Evolutionary conservation across 1,140 invertebrate genomes (phyloP).

Genomic region (Drosophila ficusphila): DNA sequence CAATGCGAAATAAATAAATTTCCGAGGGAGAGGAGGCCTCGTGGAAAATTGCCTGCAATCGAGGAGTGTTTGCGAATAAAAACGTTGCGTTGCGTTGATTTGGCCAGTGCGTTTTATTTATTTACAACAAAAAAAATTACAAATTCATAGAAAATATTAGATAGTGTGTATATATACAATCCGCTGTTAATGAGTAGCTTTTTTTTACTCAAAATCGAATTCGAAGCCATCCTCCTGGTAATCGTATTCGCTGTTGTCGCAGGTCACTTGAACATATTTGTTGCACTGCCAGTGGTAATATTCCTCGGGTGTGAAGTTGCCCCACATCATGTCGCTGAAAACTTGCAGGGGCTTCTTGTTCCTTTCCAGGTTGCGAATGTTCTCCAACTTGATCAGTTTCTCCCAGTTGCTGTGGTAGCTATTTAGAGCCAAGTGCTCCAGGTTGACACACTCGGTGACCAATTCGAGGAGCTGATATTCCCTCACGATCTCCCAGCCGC

Average conservation of each 20-base stretch:
- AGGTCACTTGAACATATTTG: conserved; percentile 63
- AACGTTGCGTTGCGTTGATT: conserved; percentile 18
- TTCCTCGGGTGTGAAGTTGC: conserved; percentile 42
- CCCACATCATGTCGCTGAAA: conserved; percentile 64
- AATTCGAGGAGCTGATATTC: conserved; percentile 55
- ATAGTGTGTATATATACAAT: conserved; percentile 51
- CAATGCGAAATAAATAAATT: conserved; percentile 69
- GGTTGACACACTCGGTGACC: conserved; percentile 50
- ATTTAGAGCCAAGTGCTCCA: conserved; percentile 51
- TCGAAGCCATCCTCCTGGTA: conserved; percentile 74
- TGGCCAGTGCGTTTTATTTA: conserved; percentile 39
- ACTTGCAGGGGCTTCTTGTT: conserved; percentile 46
- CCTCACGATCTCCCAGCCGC: conserved; percentile 61
- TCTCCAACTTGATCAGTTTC: conserved; percentile 52
- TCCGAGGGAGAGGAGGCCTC: conserved; percentile 12
- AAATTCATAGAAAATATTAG: conserved; percentile 1
- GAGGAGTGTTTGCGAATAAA: conserved; percentile 20
- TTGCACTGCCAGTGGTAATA: conserved; percentile 49
- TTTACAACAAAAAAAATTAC: conserved; percentile 35
- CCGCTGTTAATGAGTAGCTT: too few species aligned
- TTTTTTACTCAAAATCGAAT: conserved; percentile 51
- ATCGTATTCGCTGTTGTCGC: conserved; percentile 54
- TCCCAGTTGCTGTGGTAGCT: conserved; percentile 55
- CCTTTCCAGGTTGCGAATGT: conserved; percentile 47
- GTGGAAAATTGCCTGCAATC: conserved; percentile 27